Evolutionary conservation across 2,888 invertebrate species (phyloP), one percentile per base, ranked within the genome.

Genomic region (Agrypnus murinus): DNA sequence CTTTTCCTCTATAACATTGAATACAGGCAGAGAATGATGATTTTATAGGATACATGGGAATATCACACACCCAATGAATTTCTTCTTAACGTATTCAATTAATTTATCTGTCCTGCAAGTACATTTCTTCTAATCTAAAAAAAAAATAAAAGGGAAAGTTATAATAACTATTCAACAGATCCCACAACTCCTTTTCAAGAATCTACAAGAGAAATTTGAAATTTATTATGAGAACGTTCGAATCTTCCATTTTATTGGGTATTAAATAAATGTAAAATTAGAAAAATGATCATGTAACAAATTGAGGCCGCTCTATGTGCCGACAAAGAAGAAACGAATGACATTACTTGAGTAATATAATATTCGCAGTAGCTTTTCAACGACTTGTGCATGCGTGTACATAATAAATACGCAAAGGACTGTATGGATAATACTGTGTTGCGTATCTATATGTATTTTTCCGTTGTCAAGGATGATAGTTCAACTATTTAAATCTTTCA

Each of bases 311-410:
- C 15, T 55, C 4, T 36, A 10, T 32, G 15, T n/a, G 50, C 68
- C 68, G 68, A 68, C 68, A 68, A 68, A 68, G 68, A 45, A 45
- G 14, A 63, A 66, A 45, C 59, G 36, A 57, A 66, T 58, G 38
- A 45, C 57, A 46, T 53, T 63, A 63, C 55, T 62, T 31, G 34
- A 55, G 60, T 63, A 68, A 68, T 68, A 62, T 68, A 57, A 57
- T 68, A 68, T 68, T 62, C 62, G 50, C 63, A 60, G 68, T 68
- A 68, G 68, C 63, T 55, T 50, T 63, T 45, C 68, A 53, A 68
- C 57, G 68, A 55, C 65, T 62, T 62, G 62, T 68, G 55, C 68
- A 68, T 68, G 68, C 53, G 55, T 53, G 55, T 63, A 55, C 63
- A 63, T 55, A 68, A 68, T 68, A 68, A 68, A 68, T 68, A 62